Evolutionary conservation across 1,140 invertebrate species (phyloP), one percentile per base, ranked within the genome.

Genomic region (Eueides isabella): DNA sequence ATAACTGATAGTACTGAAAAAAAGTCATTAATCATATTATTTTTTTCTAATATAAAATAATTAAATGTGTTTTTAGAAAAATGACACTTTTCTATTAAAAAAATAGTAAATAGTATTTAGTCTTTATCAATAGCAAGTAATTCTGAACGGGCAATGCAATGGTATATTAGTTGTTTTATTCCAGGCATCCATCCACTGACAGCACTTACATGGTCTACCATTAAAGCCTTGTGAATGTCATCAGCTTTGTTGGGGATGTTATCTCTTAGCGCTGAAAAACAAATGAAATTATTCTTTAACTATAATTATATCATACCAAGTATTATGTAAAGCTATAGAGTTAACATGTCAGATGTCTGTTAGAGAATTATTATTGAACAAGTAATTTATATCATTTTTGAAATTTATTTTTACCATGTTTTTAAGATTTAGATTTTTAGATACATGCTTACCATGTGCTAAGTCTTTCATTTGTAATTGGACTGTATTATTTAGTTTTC

Each of bases 161-260:
- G 87, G 61, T 93, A 86, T 28, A 94, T 90, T 0, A 94, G 82
- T 68, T 94, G 91, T 78, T 94, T 93, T 7, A 94, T 83, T 41
- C 91, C 94, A 5, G 92, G 90, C 94, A 94, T 94, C 94, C 94
- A 94, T 0, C 80, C 85, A 26, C 93, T 90, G 0, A 94, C 94
- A 16, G 85, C 80, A 77, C 91, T 89, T 0, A 94, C 90, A 87
- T 94, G 92, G 70, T 94, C 93, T 14, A 94, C 91, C 94, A 94
- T 94, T 3, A 94, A 80, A 11, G 89, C 85, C 77, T 90, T 89
- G 74, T 94, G 94, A 31, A 94, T 91, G 28, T 94, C 91, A 86
- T 94, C 92, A 68, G 94, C 94, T 80, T 82, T 83, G 16, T 75
- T 85, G 6, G 85, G 85, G n/a, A 92, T 77, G 30, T 91, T 83